phyloP scores from a whole-genome alignment of 2,888 invertebrate species.

The Helicoverpa assulta region DNA sequence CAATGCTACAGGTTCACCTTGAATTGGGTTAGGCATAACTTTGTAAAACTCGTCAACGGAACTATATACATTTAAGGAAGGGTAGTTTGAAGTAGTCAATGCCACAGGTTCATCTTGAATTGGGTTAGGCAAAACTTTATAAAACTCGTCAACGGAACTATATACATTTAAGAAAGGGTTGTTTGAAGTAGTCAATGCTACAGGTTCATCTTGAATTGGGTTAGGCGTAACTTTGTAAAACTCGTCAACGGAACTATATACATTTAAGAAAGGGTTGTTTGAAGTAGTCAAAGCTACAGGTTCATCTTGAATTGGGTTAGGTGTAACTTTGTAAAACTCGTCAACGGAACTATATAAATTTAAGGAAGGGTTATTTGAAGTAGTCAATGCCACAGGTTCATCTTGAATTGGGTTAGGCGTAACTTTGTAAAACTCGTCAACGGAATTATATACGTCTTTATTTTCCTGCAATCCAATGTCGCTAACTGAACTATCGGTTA shows the following conservation, averaged over 20 bases:
- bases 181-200: too few relatives aligned
- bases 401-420: too few relatives aligned
- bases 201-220: neutral
- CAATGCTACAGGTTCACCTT: neutral
- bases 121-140: too few relatives aligned
- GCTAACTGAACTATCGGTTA: neutral
- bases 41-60: neutral
- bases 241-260: neutral
- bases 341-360: neutral
- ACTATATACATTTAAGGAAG: neutral
- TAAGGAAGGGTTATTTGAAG: neutral
- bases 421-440: neutral
- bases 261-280: neutral
- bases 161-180: neutral
- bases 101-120: neutral
- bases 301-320: too few relatives aligned
- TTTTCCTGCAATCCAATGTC: neutral
- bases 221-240: too few relatives aligned
- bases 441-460: constrained; percentile 1
- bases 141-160: neutral
- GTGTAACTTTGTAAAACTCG: too few relatives aligned
- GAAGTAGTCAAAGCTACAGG: neutral
- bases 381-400: neutral
- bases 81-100: too few relatives aligned
- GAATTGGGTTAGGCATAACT: too few relatives aligned